Evolutionary conservation across 1,140 invertebrate species (phyloP).

Genomic region (Lasaia peninsularis): DNA sequence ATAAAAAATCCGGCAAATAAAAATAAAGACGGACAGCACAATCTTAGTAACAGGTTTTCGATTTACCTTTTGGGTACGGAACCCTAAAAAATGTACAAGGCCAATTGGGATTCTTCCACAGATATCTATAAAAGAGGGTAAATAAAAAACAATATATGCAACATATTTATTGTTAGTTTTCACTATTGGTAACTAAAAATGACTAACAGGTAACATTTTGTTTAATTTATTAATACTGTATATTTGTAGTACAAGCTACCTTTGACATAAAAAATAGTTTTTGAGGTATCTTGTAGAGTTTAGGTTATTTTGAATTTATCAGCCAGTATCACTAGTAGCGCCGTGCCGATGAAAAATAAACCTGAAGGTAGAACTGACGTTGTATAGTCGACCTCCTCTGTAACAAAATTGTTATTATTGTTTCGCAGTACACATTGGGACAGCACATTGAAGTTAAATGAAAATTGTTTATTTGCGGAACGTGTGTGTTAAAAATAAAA

Average conservation of each 20-base stretch:
- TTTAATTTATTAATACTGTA: slow-evolving; percentile 62
- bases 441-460: too few relatives aligned
- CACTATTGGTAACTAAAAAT: slow-evolving; percentile 16
- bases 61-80: not conserved
- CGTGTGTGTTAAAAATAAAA: too few relatives aligned
- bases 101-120: too few relatives aligned
- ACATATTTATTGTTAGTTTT: slow-evolving; percentile 13
- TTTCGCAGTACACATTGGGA: not conserved
- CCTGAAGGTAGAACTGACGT: slow-evolving; percentile 56
- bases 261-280: not conserved
- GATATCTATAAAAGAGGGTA: not conserved
- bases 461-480: too few relatives aligned
- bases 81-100: not conserved
- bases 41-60: too few relatives aligned
- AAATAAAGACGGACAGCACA: too few relatives aligned
- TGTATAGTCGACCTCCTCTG: slow-evolving; percentile 48
- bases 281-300: slow-evolving; percentile 14
- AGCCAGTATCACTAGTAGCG: slow-evolving; percentile 61
- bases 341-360: slow-evolving; percentile 62
- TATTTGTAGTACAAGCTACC: slow-evolving; percentile 18
- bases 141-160: not conserved
- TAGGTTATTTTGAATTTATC: slow-evolving; percentile 58
- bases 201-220: slow-evolving; percentile 16
- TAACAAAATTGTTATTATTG: slow-evolving; percentile 18
- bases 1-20: too few relatives aligned